Conservation (phyloP, 1,140 invertebrate species). For the Lordiphosa clarofinis region DNA sequence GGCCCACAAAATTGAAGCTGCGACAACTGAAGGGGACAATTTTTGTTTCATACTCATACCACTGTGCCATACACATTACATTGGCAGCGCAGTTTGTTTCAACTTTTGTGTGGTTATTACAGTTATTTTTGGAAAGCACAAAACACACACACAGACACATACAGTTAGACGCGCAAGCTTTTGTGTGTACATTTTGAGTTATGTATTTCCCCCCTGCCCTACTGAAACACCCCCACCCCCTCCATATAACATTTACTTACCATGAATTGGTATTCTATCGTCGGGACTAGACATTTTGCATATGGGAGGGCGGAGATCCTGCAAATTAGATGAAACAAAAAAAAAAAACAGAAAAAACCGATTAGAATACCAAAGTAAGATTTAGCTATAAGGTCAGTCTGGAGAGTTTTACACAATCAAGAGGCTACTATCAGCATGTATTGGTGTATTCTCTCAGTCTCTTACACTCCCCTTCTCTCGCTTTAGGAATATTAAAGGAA, state of each 20-base stretch:
- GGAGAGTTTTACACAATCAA: too few species aligned
- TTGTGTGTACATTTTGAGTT: slow-evolving; percentile 49
- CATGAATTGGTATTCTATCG: slow-evolving; percentile 76
- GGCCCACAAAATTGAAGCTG: slow-evolving; percentile 27
- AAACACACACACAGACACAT: slow-evolving; percentile 26
- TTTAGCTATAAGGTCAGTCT: neutral
- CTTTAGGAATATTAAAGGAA: too few species aligned
- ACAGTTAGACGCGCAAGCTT: slow-evolving; percentile 31
- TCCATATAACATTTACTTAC: slow-evolving; percentile 48
- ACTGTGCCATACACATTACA: slow-evolving; percentile 28
- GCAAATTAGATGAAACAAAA: slow-evolving; percentile 14
- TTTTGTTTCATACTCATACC: neutral
- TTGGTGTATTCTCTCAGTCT: too few species aligned
- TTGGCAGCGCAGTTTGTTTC: slow-evolving; percentile 33
- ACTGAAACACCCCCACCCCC: neutral
- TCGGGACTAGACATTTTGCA: slow-evolving; percentile 79
- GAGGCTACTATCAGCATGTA: too few species aligned
- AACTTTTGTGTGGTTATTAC: slow-evolving; percentile 52
- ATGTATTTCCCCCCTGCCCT: too few species aligned
- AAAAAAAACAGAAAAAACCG: neutral
- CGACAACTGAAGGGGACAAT: neutral
- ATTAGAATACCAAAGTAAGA: neutral
- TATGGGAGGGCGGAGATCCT: slow-evolving; percentile 34
- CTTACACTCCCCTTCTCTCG: too few species aligned
- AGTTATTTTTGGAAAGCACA: slow-evolving; percentile 64